These are phyloP conservation scores for Cassiopea xamachana DNA, from an alignment of 30 jellyfish, hydroid and myxozoan genomes.

Conservation along the genomic window DNA sequence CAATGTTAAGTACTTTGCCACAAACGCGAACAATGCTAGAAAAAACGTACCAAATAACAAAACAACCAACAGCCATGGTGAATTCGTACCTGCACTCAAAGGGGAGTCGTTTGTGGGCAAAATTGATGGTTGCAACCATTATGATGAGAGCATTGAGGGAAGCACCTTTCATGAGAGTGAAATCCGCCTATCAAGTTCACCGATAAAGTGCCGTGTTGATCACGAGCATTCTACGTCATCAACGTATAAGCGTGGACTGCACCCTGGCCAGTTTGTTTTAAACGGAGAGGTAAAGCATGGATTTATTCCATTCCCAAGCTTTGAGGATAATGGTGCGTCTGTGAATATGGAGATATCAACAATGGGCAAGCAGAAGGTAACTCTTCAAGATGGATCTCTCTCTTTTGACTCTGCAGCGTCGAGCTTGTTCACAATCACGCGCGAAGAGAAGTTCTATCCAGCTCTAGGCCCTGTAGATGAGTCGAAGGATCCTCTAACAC, in stretches of 20 bases:
- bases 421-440: conserved; percentile 61
- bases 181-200: conserved; percentile 64
- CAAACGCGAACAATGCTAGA: neutral
- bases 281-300: conserved; percentile 69
- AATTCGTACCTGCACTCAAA: no score
- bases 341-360: conserved; percentile 74
- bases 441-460: conserved; percentile 66
- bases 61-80: neutral
- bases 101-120: neutral
- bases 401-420: conserved; percentile 66
- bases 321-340: conserved; percentile 54
- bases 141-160: conserved; percentile 9
- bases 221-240: conserved; percentile 6
- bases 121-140: neutral
- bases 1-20: conserved; percentile 2
- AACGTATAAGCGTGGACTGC: conserved; percentile 29
- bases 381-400: conserved; percentile 43
- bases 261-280: conserved; percentile 72
- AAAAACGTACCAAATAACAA: neutral
- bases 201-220: conserved; percentile 27
- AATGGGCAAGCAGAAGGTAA: neutral
- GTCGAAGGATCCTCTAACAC: neutral
- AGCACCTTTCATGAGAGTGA: conserved; percentile 74
- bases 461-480: conserved; percentile 42
- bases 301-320: conserved; percentile 66